Conservation (phyloP, 2,797 vertebrate species). For the Lacerta agilis region DNA sequence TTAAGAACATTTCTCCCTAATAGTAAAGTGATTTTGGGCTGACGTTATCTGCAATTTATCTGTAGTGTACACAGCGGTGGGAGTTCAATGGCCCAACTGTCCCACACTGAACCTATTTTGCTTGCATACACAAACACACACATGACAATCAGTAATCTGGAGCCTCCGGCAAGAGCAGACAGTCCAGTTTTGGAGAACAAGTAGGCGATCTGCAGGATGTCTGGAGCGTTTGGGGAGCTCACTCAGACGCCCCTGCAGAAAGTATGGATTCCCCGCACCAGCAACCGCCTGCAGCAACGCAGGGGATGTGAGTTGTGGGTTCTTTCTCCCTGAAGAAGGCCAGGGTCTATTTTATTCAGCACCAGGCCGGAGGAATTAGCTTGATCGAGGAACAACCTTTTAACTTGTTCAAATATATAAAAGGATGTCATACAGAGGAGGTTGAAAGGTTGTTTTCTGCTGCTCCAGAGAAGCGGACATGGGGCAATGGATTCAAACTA, state of each 20-base stretch:
- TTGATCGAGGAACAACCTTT: slow-evolving; percentile 8
- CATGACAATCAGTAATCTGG: slow-evolving; percentile 37
- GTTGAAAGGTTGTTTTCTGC: no score
- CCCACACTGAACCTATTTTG: slow-evolving; percentile 43
- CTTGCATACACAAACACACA: slow-evolving; percentile 38
- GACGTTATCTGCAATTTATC: slow-evolving; percentile 15
- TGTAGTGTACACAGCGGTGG: slow-evolving; percentile 58
- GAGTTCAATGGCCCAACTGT: slow-evolving; percentile 62
- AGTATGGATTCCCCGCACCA: slow-evolving; percentile 86
- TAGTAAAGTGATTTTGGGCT: not conserved
- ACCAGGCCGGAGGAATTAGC: not conserved
- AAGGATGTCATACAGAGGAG: no score
- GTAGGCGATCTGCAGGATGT: slow-evolving; percentile 3
- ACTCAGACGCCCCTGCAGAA: slow-evolving; percentile 87
- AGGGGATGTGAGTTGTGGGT: slow-evolving; percentile 86
- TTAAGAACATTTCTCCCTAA: not conserved
- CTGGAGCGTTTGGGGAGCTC: slow-evolving; percentile 68
- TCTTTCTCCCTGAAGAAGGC: not conserved
- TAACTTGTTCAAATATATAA: no score
- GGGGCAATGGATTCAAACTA: no score
- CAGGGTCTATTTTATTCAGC: fast-evolving
- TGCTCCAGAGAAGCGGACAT: no score
- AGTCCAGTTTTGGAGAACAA: slow-evolving; percentile 39
- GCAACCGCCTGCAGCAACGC: slow-evolving; percentile 77
- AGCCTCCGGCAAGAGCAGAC: slow-evolving; percentile 43